phyloP scores from a whole-genome alignment of 2,797 vertebrate species.

The Adrianichthys oophorus region DNA sequence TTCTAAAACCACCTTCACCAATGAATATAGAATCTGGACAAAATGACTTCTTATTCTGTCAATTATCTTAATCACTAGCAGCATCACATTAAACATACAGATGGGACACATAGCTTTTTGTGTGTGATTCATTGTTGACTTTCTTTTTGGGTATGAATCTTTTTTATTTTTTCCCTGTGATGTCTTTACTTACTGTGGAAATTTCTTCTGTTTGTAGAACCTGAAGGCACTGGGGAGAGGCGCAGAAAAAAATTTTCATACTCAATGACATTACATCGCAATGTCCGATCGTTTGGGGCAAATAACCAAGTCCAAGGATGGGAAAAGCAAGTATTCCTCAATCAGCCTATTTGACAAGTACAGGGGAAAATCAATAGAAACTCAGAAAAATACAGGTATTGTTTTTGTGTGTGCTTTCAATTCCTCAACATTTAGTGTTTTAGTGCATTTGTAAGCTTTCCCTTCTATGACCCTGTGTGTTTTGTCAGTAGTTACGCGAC shows the following conservation, averaged over 20 bases:
- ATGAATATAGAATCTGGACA: too few relatives aligned
- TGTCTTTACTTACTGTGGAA: slow-evolving; percentile 8
- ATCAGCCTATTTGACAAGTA: slow-evolving; percentile 99
- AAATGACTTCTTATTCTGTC: too few relatives aligned
- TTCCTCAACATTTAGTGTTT: background rate
- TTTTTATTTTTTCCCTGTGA: background rate
- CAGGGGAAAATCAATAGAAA: slow-evolving; percentile 99
- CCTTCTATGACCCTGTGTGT: background rate
- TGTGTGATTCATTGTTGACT: too few relatives aligned
- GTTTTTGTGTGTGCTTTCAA: background rate
- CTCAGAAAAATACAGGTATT: slow-evolving; percentile 94
- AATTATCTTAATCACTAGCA: too few relatives aligned
- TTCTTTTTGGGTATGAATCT: background rate
- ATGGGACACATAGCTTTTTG: too few relatives aligned
- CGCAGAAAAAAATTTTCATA: slow-evolving; percentile 97
- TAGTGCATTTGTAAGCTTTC: background rate
- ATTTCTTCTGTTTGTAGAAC: slow-evolving; percentile 72
- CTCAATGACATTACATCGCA: slow-evolving; percentile 99
- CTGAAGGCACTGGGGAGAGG: slow-evolving; percentile 89
- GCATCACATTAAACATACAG: too few relatives aligned
- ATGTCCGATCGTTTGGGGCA: slow-evolving; percentile 99
- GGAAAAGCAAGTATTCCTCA: slow-evolving; percentile 99
- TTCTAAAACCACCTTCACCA: too few relatives aligned
- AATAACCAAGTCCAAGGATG: slow-evolving; percentile 99
- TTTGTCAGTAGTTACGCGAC: slow-evolving; percentile 90